Evolutionary conservation across 1,140 invertebrate genomes (phyloP).

Genomic region (Lasaia peninsularis): DNA sequence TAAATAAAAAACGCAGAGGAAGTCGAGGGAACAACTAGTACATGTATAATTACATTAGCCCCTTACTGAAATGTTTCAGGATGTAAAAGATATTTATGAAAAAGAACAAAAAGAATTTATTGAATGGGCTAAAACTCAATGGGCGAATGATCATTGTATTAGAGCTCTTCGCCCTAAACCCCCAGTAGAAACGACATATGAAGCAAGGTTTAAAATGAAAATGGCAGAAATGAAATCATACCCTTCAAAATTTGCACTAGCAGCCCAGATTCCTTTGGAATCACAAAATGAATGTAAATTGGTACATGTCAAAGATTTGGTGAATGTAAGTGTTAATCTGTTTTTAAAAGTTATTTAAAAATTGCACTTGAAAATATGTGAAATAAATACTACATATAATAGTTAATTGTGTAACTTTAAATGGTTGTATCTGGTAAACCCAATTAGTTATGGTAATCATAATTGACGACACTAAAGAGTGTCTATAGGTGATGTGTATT

Average conservation of each 20-base stretch:
- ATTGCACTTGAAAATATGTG: too few relatives aligned
- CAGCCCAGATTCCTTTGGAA: conserved; percentile 54
- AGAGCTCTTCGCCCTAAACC: conserved; percentile 53
- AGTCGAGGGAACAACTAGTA: too few relatives aligned
- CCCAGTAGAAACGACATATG: conserved; percentile 45
- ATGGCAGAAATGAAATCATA: conserved; percentile 39
- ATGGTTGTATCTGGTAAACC: too few relatives aligned
- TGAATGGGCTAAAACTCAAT: conserved; percentile 53
- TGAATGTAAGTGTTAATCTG: conserved; percentile 36
- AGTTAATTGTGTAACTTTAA: too few relatives aligned
- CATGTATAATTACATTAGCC: too few relatives aligned
- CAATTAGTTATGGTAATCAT: too few relatives aligned
- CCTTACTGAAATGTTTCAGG: conserved; percentile 31
- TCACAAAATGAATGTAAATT: conserved; percentile 32
- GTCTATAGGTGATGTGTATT: too few relatives aligned
- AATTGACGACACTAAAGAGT: too few relatives aligned
- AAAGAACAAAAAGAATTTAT: conserved; percentile 57
- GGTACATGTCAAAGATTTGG: conserved; percentile 36
- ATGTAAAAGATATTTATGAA: conserved; percentile 42
- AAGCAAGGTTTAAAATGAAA: conserved; percentile 48
- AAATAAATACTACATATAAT: too few relatives aligned
- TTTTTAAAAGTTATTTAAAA: conserved; percentile 17
- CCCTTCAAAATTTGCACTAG: conserved; percentile 45
- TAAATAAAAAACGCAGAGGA: too few relatives aligned
- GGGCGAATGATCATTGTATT: conserved; percentile 45